These are phyloP conservation scores for Carduelis carduelis DNA, from an alignment of 2,797 vertebrate genomes.

Conservation along the genomic window DNA sequence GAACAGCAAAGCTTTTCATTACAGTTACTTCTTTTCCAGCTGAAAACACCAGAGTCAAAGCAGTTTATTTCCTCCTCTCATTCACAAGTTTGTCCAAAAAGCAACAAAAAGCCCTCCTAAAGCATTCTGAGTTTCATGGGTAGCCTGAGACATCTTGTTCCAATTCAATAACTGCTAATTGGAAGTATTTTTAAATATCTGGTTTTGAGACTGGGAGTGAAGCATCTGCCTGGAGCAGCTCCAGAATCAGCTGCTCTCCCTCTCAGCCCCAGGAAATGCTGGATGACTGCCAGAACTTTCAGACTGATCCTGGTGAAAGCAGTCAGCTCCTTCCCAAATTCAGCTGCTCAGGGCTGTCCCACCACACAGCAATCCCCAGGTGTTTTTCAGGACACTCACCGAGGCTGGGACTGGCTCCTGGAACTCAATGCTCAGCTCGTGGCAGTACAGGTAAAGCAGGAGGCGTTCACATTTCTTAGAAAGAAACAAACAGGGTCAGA, in stretches of 20 bases:
- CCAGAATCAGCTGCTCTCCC: not conserved
- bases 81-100: not conserved
- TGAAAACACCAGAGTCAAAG: not conserved
- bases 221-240: not conserved
- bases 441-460: conserved; percentile 93
- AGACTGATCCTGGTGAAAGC: not conserved
- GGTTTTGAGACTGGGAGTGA: not conserved
- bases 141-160: not conserved
- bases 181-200: not conserved
- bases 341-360: not conserved
- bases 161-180: not conserved
- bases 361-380: not conserved
- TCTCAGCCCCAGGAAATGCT: not conserved
- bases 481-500: conserved; percentile 27
- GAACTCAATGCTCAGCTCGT: conserved; percentile 96
- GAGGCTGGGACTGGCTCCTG: conserved; percentile 91
- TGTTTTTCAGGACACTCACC: conserved; percentile 79
- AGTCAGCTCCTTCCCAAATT: not conserved
- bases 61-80: not conserved
- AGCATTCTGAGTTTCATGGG: not conserved
- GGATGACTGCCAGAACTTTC: not conserved
- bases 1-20: not conserved
- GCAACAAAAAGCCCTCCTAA: not conserved
- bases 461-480: conserved; percentile 93
- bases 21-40: not conserved